A percentile compares a stretch with the other conserved stretches of the same genome.
phyloP scores from a whole-genome alignment of 53 echinoderm and acorn worm species.

The Holothuria scabra region DNA sequence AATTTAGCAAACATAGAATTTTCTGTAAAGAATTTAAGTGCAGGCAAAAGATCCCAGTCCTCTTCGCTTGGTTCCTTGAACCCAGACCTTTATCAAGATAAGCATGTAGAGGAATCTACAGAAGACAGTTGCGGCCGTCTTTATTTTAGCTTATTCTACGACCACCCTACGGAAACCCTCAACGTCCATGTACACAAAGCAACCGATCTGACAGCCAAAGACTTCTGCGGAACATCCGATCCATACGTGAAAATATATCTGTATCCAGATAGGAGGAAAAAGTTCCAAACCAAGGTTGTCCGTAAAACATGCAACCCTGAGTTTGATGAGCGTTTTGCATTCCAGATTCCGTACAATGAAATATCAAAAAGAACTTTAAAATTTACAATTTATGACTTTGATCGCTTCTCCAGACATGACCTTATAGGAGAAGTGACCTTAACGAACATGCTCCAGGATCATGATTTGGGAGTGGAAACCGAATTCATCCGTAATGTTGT shows the following conservation, averaged over 20 bases:
- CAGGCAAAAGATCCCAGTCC: constrained; percentile 75
- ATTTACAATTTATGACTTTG: constrained; percentile 97
- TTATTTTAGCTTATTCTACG: constrained; percentile 85
- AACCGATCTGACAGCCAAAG: constrained; percentile 67
- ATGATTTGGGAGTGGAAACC: constrained; percentile 80
- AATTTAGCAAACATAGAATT: constrained; percentile 96
- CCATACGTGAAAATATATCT: constrained; percentile 97
- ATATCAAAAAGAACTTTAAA: constrained; percentile 85
- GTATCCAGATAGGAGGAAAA: constrained; percentile 91
- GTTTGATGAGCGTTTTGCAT: constrained; percentile 93
- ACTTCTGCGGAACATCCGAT: constrained; percentile 97
- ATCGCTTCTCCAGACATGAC: constrained; percentile 96
- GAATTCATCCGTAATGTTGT: constrained; percentile 82
- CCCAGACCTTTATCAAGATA: constrained; percentile 86
- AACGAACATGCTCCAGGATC: constrained; percentile 76
- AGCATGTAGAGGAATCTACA: constrained; percentile 60
- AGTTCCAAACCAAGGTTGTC: constrained; percentile 98
- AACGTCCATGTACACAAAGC: constrained; percentile 86
- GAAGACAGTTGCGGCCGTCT: constrained; percentile 80
- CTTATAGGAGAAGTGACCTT: constrained; percentile 91
- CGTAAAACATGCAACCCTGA: constrained; percentile 92
- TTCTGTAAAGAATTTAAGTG: constrained; percentile 85
- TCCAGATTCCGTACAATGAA: constrained; percentile 88
- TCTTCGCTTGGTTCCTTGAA: constrained; percentile 80
- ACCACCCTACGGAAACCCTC: constrained; percentile 86